Conservation (phyloP, 2,888 invertebrate species). For the Drosophila greeni region DNA sequence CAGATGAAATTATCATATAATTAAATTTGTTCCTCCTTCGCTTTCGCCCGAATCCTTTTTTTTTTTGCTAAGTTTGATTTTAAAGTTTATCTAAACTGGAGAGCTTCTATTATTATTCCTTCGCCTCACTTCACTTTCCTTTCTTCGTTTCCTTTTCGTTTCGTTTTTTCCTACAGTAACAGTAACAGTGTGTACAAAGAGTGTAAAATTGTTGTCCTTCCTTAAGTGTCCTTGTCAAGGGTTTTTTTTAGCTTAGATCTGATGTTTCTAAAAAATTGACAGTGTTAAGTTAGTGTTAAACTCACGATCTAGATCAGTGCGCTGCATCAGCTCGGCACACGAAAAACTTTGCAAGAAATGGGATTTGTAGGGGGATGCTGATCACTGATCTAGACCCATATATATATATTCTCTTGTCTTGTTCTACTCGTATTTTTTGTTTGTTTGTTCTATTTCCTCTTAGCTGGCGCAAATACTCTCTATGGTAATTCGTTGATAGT, state of each 20-base stretch:
- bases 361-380: background rate
- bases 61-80: constrained; percentile 54
- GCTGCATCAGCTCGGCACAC: background rate
- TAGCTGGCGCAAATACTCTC: constrained; percentile 39
- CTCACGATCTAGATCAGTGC: constrained; percentile 6
- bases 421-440: constrained; percentile 9
- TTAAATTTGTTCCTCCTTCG: constrained; percentile 55
- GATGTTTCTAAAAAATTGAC: constrained; percentile 64
- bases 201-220: constrained; percentile 56
- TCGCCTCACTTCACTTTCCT: background rate
- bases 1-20: constrained; percentile 76
- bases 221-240: background rate
- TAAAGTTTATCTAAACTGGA: constrained; percentile 61
- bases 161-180: constrained; percentile 20
- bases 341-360: background rate
- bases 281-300: constrained; percentile 51
- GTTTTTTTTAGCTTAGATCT: constrained; percentile 47
- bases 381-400: constrained; percentile 2
- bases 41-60: constrained; percentile 30
- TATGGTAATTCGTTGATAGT: constrained; percentile 69
- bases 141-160: constrained; percentile 3
- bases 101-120: constrained; percentile 9
- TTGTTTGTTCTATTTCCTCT: background rate
- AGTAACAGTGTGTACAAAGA: constrained; percentile 58
- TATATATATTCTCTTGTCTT: constrained; percentile 10